Evolutionary conservation across 2,797 vertebrate genomes (phyloP), one percentile per base, ranked within the genome.

Genomic region (Lepilemur septentrionalis): DNA sequence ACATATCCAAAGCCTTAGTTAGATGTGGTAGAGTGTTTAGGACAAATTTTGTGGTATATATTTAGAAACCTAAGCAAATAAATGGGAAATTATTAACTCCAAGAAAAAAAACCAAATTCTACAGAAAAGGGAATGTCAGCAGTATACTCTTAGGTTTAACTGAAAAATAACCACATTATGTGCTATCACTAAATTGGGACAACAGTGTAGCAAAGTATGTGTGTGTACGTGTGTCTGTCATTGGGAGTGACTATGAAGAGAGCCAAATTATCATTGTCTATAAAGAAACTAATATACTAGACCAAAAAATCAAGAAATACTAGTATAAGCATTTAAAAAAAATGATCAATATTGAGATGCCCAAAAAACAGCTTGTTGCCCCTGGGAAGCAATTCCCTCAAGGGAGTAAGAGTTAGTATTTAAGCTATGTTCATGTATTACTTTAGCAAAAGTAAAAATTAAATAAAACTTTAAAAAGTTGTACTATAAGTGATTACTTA

Each of bases 361-460:
- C 15, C 67, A 67, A 72, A 65, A 65, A 38, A 55, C 4, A 30
- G 12, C 32, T 20, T n/a, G 3, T 67, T 82, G 20, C 28, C 52
- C 22, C n/a, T 76, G 46, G 5, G 5, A 50, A 32, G 11, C 38
- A 7, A 4, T 76, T 92, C 1, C 35, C 52, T 48, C 8, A 1
- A 7, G n/a, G 7, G 2, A 81, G 10, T 11, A 35, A 57, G 28
- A 72, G 28, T 35, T 41, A 78, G 5, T 15, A 30, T 50, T 76
- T 63, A 76, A 72, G 10, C 15, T 59, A 7, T 65, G 59, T 50
- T 85, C 79, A 69, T 38, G 12, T 82, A 23, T 75, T 83, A 41
- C 35, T 72, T 81, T 82, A 87, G 75, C 70, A 78, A 35, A 93
- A 91, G 50, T 72, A 52, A 83, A 92, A 59, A 65, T 65, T 59